Base-by-base conservation (phyloP, 2,888 invertebrate genomes). In the Drosophila helvetica region DNA sequence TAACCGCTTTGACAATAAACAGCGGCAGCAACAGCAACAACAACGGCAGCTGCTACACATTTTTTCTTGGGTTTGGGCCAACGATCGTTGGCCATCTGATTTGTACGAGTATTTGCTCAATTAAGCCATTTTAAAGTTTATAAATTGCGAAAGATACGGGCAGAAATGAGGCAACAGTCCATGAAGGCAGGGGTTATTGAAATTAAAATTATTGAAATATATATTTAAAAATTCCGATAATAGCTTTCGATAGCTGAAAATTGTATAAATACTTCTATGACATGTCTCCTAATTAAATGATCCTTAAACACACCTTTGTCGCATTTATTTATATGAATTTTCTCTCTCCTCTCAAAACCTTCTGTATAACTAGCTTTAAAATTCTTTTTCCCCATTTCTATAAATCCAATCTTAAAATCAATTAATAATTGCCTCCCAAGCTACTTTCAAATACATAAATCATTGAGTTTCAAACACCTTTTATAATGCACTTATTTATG, bases 1-100 rank as follows among this genome's bases (percentile, higher is more conserved):
- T 80, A 86, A 79, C 86, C 75, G 77, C 82, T 75, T 78, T 78
- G 76, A 82, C 83, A 80, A 86, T 82, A 75, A 79, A 48, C 63
- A 48, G 25, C 61, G 22, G 47, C 53, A 38, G 7, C 54, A 48
- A 42, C 64, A 63, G n/a, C 57, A 50, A 52, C 55, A 42, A 76
- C 64, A 75, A 69, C 73, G 47, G 66, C 87, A 77, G 71, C 79
- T 86, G 86, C 87, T 80, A 68, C 73, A 78, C 68, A 70, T 71
- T 65, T 72, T 62, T 47, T 55, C 38, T 47, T 55, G 48, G 50
- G 47, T 17, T 71, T 63, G 30, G 33, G 60, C 59, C 61, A 63
- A 57, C 66, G 57, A 74, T 75, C 45, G 64, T 62, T 77, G 42
- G 53, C 70, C 59, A 69, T 33, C 18, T 25, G 19, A 57, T 43